Evolutionary conservation across 2,888 invertebrate genomes (phyloP).

Genomic region (Thecocarcelia acutangulata): DNA sequence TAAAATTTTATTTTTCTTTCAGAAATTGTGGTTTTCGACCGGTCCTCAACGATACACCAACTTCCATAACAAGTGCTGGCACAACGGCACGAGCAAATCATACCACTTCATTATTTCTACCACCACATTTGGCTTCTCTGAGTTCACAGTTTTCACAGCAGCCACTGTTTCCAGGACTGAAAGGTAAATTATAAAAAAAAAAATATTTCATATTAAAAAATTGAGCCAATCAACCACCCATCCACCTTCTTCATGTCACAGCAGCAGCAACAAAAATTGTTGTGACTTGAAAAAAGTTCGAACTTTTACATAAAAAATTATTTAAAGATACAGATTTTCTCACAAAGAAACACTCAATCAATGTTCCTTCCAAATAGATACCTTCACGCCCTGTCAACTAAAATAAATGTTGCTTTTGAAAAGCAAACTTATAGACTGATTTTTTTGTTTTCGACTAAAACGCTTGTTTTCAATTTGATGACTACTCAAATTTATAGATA

Average conservation of each 20-base stretch:
- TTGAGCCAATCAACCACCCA: conserved; percentile 1
- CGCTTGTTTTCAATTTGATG: not conserved
- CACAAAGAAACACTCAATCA: conserved; percentile 59
- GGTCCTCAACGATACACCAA: conserved; percentile 82
- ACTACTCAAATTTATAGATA: conserved; percentile 10
- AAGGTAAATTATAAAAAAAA: conserved; percentile 84
- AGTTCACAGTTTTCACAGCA: conserved; percentile 90
- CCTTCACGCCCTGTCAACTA: conserved; percentile 60
- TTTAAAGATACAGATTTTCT: conserved; percentile 26
- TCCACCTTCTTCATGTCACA: too few relatives aligned
- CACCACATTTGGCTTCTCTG: conserved; percentile 89
- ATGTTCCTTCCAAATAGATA: conserved; percentile 34
- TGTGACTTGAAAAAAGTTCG: conserved; percentile 55
- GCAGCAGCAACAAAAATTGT: conserved; percentile 12
- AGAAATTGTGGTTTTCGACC: conserved; percentile 85
- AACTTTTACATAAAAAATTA: conserved; percentile 14
- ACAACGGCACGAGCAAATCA: conserved; percentile 82
- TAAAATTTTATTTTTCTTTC: conserved; percentile 74
- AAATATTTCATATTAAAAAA: conserved; percentile 33
- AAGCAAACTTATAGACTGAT: conserved; percentile 63
- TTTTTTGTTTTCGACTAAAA: conserved; percentile 30
- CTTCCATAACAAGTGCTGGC: conserved; percentile 63
- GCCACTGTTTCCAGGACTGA: conserved; percentile 90
- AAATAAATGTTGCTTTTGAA: conserved; percentile 63
- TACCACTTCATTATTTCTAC: conserved; percentile 89